Conservation (phyloP, 1,140 invertebrate genomes). For the Camponotus vicinus region DNA sequence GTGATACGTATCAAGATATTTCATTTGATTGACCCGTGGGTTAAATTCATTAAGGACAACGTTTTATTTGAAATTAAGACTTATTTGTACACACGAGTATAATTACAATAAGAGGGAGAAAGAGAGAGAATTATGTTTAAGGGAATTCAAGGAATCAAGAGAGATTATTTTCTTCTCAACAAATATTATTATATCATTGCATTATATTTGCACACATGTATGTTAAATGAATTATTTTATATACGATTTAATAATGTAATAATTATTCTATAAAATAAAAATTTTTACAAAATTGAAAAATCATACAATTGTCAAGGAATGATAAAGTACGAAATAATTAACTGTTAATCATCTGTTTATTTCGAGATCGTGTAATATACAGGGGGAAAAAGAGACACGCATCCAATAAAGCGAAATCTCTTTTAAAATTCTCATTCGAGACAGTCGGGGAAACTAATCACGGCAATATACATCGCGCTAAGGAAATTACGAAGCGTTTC, state of each 20-base stretch:
- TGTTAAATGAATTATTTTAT: not conserved
- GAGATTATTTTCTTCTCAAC: conserved; percentile 17
- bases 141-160: not conserved
- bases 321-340: not conserved
- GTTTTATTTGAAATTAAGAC: not conserved
- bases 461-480: conserved; percentile 56
- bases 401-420: conserved; percentile 7
- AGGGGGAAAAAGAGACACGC: not conserved
- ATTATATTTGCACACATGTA: no score
- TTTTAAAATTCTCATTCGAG: conserved; percentile 33
- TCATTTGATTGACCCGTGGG: conserved; percentile 37
- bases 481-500: conserved; percentile 50
- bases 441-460: conserved; percentile 60
- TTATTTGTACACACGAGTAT: conserved; percentile 7
- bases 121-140: not conserved
- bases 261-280: not conserved
- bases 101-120: not conserved
- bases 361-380: no score
- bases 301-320: not conserved
- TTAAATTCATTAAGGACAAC: conserved; percentile 46
- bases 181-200: not conserved
- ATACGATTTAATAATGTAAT: not conserved
- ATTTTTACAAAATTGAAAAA: not conserved
- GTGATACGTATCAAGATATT: conserved; percentile 31
- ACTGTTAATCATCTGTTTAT: not conserved